These are phyloP conservation scores for Lytechinus pictus DNA, from an alignment of 35 echinoderm and acorn worm genomes.

Conservation along the genomic window DNA sequence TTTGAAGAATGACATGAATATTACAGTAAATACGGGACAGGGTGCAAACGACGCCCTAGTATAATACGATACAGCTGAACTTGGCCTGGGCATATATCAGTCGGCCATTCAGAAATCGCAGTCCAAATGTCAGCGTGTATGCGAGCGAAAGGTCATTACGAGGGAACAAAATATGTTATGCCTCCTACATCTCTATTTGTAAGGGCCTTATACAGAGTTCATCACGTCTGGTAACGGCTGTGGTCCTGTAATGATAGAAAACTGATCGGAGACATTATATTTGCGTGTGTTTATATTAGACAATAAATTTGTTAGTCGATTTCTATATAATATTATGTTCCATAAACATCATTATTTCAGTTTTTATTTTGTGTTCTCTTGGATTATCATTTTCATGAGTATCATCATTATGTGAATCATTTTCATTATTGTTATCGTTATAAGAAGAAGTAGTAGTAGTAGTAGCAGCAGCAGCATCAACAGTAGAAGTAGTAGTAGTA, in stretches of 20 bases:
- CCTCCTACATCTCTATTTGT: neutral
- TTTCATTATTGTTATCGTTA: too few relatives aligned
- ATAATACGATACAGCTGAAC: neutral
- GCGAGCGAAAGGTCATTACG: neutral
- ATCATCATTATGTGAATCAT: too few relatives aligned
- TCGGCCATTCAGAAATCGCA: neutral
- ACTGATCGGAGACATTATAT: neutral
- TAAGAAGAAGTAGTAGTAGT: too few relatives aligned
- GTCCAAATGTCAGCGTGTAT: neutral
- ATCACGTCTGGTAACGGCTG: neutral
- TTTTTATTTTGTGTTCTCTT: too few relatives aligned
- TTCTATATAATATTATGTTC: too few relatives aligned
- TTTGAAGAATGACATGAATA: too few relatives aligned
- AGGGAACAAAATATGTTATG: neutral
- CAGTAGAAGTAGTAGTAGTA: too few relatives aligned
- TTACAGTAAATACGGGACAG: neutral
- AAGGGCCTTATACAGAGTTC: neutral
- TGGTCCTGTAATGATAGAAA: neutral
- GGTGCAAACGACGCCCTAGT: neutral
- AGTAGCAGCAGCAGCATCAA: too few relatives aligned
- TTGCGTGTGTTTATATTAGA: neutral
- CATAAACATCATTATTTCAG: too few relatives aligned
- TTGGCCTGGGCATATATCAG: neutral
- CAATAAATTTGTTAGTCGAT: too few relatives aligned
- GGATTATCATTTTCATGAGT: too few relatives aligned